Conservation (phyloP, 2,113 vertebrate species). For the Orthonyx spaldingii region DNA sequence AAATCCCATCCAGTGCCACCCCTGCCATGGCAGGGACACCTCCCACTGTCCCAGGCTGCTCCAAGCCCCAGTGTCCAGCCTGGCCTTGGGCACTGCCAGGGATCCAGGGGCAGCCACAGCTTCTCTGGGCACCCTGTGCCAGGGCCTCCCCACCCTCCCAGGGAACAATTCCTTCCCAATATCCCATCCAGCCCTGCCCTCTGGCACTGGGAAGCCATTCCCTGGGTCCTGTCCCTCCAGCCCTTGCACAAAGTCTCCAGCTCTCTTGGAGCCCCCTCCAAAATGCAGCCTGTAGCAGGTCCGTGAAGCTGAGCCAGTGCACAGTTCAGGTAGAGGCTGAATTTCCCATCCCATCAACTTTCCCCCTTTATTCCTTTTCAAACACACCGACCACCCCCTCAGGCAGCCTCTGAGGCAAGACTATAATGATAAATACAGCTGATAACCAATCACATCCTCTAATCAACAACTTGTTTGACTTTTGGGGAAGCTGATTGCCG, state of each 20-base stretch:
- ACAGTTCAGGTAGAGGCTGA: neutral
- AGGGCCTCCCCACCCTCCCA: neutral
- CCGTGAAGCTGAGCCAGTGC: neutral
- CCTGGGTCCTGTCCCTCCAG: neutral
- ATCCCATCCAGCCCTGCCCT: neutral
- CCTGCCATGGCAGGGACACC: neutral
- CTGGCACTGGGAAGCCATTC: neutral
- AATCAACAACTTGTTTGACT: neutral
- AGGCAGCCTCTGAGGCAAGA: neutral
- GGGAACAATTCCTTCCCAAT: neutral
- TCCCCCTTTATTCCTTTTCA: neutral
- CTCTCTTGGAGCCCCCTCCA: neutral
- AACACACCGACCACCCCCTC: rapidly evolving
- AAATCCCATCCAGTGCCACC: neutral
- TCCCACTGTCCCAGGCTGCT: neutral
- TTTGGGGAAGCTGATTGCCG: neutral
- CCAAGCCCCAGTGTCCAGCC: neutral
- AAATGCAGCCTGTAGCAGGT: neutral
- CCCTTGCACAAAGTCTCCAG: neutral
- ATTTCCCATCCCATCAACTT: neutral
- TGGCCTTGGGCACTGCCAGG: neutral
- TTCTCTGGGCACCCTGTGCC: neutral
- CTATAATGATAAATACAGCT: neutral
- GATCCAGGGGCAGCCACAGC: neutral
- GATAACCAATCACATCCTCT: rapidly evolving